Base-by-base conservation (phyloP, 2,888 invertebrate species). In the Nemotelus pantherinus region DNA sequence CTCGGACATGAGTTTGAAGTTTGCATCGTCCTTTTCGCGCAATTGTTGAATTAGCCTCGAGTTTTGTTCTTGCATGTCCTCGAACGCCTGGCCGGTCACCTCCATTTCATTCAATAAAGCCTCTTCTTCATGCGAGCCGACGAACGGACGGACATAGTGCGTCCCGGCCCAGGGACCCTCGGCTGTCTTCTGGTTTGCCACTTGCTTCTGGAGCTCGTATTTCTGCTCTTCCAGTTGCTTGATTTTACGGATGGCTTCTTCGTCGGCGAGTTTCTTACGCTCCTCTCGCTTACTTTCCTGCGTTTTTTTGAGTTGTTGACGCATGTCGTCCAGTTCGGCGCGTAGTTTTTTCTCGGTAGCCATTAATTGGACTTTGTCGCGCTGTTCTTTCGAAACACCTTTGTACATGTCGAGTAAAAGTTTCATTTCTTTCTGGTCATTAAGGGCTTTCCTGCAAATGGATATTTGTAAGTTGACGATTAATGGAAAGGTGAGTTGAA, bases 21-120 rank as follows among this genome's bases (percentile, higher is more conserved):
- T 99, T 3, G 98, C 98, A 85, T 99, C 99, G 84, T 98, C 97
- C 83, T 99, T 98, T 86, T 99, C 98, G 2, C 97, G 89, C 78
- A 99, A 88, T 86, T 99, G 98, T 83, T 98, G 97, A 74, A 99
- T 94, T 41, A 99, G 90, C 55, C 98, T 89, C 0, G 96, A 96
- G 88, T 98, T 98, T 88, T 98, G 98, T 84, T 99, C 98, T 88
- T 99, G 98, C 97, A 98, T 98, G 84, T 99, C 99, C 86, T 99
- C 99, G 85, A 98, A 98, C 1, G 99, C 99, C 87, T 98, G 98
- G 0, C 99, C 99, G 0, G 99, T 99, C 2, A 98, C 97, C 86
- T 99, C 99, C 97, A 99, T 98, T 88, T 99, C 99, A 85, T 96
- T 98, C 25, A 99, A 89, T 72, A 99, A 89, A 0, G 98, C 97